phyloP scores from a whole-genome alignment of 1,140 invertebrate genomes.

The Sinella curviseta region DNA sequence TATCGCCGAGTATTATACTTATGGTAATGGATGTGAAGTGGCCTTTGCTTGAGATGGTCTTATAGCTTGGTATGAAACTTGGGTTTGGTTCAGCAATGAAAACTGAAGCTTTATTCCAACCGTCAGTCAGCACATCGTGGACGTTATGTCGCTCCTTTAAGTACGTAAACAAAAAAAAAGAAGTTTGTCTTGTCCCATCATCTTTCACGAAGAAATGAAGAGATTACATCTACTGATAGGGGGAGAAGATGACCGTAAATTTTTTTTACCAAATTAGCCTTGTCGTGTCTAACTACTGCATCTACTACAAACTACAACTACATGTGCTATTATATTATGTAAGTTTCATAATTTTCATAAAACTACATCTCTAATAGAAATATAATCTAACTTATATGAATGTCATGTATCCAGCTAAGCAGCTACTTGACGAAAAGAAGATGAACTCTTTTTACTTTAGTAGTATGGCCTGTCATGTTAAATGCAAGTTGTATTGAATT shows the following conservation, averaged over 20 bases:
- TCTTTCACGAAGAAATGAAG: conserved; percentile 2
- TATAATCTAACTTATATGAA: not conserved
- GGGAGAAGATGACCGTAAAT: not conserved
- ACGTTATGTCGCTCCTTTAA: too few relatives aligned
- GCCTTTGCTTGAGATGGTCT: too few relatives aligned
- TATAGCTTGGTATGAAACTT: too few relatives aligned
- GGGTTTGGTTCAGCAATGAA: too few relatives aligned
- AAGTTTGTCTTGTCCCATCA: not conserved
- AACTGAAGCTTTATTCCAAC: too few relatives aligned
- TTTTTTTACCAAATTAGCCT: not conserved
- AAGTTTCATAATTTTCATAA: not conserved
- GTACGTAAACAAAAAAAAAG: not conserved
- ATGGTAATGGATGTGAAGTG: too few relatives aligned
- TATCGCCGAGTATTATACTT: too few relatives aligned
- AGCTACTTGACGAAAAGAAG: not conserved
- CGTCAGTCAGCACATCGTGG: not conserved
- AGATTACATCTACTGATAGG: conserved; percentile 7
- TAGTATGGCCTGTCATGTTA: not conserved
- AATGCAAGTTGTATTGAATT: too few relatives aligned
- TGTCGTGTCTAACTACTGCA: not conserved
- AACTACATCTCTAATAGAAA: not conserved
- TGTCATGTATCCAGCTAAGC: not conserved
- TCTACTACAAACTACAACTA: too few relatives aligned
- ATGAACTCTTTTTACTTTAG: not conserved
- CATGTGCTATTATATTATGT: not conserved